Evolutionary conservation across 2,797 vertebrate species (phyloP).

Genomic region (Pangasius larnaudii): DNA sequence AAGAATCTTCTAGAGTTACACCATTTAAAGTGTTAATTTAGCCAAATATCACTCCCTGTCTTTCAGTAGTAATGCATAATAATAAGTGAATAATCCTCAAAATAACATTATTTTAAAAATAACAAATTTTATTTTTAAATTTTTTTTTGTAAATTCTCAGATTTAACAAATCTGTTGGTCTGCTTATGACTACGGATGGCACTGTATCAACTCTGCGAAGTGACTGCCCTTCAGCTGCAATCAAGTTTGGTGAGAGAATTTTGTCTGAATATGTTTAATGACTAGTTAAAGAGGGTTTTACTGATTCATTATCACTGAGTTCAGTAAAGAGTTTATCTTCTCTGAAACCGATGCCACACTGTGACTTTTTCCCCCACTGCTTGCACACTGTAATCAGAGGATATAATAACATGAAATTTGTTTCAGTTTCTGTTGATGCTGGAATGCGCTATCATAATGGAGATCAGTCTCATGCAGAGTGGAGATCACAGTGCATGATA

Average conservation of each 20-base stretch:
- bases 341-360: neutral
- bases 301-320: neutral
- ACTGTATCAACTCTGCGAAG: constrained; percentile 81
- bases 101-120: too few species aligned
- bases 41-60: neutral
- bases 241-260: constrained; percentile 85
- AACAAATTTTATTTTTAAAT: neutral
- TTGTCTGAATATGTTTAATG: neutral
- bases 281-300: neutral
- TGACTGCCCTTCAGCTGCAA: constrained; percentile 79
- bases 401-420: neutral
- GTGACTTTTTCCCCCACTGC: too few species aligned
- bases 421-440: neutral
- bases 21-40: neutral
- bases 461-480: neutral
- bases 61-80: neutral
- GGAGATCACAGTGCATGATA: neutral
- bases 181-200: constrained; percentile 79
- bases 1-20: neutral
- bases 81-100: neutral
- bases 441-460: neutral
- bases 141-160: constrained; percentile 64
- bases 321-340: neutral
- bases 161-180: constrained; percentile 85
- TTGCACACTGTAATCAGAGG: neutral